A percentile compares a stretch with the other conserved stretches of the same genome.
Conservation (phyloP, 2,888 invertebrate genomes). For the Carabus problematicus region DNA sequence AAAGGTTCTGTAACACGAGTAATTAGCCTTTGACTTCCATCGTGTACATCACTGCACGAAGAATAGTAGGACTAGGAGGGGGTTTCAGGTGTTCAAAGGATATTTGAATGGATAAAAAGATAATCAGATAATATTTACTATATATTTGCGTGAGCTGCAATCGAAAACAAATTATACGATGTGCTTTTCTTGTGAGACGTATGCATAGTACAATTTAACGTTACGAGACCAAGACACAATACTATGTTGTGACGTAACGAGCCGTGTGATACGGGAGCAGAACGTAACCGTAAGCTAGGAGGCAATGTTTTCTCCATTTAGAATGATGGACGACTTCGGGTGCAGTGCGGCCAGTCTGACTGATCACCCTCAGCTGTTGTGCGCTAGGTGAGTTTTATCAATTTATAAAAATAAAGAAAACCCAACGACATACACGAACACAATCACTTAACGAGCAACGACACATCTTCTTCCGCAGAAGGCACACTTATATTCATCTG, state of each 20-base stretch:
- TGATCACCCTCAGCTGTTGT: slow-evolving; percentile 30
- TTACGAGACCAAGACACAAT: too few species aligned
- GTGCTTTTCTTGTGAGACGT: background rate
- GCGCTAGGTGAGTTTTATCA: slow-evolving; percentile 2
- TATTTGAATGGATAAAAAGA: too few species aligned
- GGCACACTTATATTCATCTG: too few species aligned
- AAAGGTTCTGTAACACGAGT: slow-evolving; percentile 25
- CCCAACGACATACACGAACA: too few species aligned
- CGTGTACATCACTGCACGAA: too few species aligned
- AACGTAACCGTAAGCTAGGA: slow-evolving; percentile 6
- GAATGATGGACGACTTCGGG: slow-evolving; percentile 38
- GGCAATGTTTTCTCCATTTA: slow-evolving; percentile 39
- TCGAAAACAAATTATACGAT: slow-evolving; percentile 30
- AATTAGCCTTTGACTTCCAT: slow-evolving; percentile 31
- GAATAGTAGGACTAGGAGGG: too few species aligned
- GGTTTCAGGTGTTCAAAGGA: too few species aligned
- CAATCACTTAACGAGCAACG: too few species aligned
- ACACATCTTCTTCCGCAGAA: too few species aligned
- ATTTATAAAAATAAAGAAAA: too few species aligned
- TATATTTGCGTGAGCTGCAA: background rate
- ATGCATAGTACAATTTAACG: slow-evolving; percentile 16
- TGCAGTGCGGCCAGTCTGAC: slow-evolving; percentile 17
- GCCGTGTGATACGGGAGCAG: slow-evolving; percentile 1
- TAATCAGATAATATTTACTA: too few species aligned
- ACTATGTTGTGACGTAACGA: background rate